Conservation (phyloP, 1,140 invertebrate genomes). For the Holcopasites calliopsidis region DNA sequence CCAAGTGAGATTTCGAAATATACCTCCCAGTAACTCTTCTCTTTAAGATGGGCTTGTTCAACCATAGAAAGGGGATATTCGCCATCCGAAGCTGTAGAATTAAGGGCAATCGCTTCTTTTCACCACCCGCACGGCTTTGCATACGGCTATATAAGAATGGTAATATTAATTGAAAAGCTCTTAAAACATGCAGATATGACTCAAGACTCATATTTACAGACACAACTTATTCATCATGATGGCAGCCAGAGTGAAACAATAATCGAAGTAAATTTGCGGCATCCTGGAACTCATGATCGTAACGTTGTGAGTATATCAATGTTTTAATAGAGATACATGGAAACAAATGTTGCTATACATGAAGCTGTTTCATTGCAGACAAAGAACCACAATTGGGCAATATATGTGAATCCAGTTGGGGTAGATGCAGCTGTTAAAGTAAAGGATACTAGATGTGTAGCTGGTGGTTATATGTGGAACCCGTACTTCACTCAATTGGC, state of each 20-base stretch:
- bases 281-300: conserved; percentile 90
- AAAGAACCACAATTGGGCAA: conserved; percentile 92
- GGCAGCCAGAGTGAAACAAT: conserved; percentile 92
- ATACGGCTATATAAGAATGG: conserved; percentile 93
- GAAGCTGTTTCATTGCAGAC: conserved; percentile 81
- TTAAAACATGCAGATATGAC: neutral
- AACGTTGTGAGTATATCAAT: conserved; percentile 83
- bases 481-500: conserved; percentile 94
- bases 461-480: conserved; percentile 95
- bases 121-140: conserved; percentile 93
- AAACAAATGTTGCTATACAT: neutral
- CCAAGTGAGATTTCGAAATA: neutral
- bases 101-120: conserved; percentile 93
- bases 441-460: conserved; percentile 90
- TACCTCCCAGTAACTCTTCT: neutral
- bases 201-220: conserved; percentile 78
- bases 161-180: conserved; percentile 64
- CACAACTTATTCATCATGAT: conserved; percentile 92
- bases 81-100: conserved; percentile 90
- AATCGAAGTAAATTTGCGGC: conserved; percentile 91
- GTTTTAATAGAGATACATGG: neutral
- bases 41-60: conserved; percentile 89
- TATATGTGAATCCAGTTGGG: conserved; percentile 96
- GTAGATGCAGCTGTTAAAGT: conserved; percentile 93
- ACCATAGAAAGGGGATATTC: conserved; percentile 92